Conservation (phyloP, 2,113 vertebrate species). For the Cryptomyrus ogoouensis region DNA sequence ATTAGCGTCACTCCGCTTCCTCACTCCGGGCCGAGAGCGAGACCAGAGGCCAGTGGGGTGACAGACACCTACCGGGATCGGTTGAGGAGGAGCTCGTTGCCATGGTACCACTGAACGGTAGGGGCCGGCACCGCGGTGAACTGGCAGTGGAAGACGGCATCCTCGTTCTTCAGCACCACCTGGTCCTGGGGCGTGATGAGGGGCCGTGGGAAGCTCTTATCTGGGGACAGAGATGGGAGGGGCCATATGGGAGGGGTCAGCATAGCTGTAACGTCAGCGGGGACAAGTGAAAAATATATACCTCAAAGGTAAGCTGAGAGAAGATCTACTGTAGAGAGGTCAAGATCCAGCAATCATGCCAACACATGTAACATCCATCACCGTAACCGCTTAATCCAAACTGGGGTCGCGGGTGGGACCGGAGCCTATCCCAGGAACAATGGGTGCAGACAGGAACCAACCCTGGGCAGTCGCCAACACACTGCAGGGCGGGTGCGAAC, state of each 20-base stretch:
- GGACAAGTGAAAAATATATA: not conserved
- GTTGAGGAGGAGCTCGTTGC: conserved; percentile 72
- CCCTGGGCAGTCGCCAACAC: no score
- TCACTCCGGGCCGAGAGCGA: not conserved
- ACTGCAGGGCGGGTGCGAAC: no score
- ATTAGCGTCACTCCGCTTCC: not conserved
- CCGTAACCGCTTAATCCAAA: no score
- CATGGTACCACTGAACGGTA: conserved; percentile 78
- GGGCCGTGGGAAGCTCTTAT: conserved; percentile 80
- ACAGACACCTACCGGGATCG: conserved; percentile 71
- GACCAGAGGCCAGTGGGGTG: not conserved
- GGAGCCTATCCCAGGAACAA: no score
- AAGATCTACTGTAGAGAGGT: not conserved
- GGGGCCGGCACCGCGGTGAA: conserved; percentile 80
- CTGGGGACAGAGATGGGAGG: conserved; percentile 43
- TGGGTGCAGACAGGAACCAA: no score
- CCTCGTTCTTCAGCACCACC: conserved; percentile 80
- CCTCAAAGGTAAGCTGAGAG: not conserved
- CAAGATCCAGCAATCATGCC: not conserved
- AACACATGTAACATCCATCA: not conserved
- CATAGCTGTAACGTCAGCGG: not conserved
- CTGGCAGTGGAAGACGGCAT: conserved; percentile 87
- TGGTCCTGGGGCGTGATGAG: conserved; percentile 75
- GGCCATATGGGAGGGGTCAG: not conserved
- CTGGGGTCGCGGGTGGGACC: no score